Evolutionary conservation across 2,888 invertebrate species (phyloP).

Genomic region (Ametastegia equiseti): DNA sequence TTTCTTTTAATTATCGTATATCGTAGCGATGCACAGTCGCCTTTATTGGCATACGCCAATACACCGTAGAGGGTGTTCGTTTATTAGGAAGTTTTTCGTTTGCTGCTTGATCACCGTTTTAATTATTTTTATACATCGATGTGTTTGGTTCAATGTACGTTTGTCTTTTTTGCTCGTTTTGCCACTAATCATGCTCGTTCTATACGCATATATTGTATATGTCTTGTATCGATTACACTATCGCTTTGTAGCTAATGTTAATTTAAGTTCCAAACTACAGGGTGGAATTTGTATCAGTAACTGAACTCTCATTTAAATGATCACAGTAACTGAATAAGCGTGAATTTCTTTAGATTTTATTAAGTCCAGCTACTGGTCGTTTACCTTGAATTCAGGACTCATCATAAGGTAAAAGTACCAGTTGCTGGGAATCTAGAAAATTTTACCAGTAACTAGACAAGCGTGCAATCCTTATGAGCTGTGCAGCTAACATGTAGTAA

Average conservation of each 20-base stretch:
- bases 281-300: no score
- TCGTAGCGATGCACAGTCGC: constrained; percentile 11
- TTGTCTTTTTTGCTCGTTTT: background rate
- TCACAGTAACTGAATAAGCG: no score
- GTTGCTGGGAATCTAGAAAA: no score
- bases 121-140: background rate
- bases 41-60: background rate
- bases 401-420: no score
- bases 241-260: constrained; percentile 11
- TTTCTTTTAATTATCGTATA: constrained; percentile 14
- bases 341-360: no score
- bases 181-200: background rate
- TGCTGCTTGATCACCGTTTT: constrained; percentile 22
- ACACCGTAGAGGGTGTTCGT: constrained; percentile 13
- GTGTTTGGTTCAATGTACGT: constrained; percentile 14
- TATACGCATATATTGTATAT: background rate
- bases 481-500: no score
- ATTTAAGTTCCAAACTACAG: no score
- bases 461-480: no score
- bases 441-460: no score
- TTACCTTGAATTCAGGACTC: no score
- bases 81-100: constrained; percentile 9
- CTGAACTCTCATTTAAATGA: no score
- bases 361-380: no score
- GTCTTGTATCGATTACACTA: constrained; percentile 21